Percentiles rank a stretch among this genome's conserved stretches.
Evolutionary conservation across 2,113 vertebrate species (phyloP).

Genomic region (Vidua chalybeata): DNA sequence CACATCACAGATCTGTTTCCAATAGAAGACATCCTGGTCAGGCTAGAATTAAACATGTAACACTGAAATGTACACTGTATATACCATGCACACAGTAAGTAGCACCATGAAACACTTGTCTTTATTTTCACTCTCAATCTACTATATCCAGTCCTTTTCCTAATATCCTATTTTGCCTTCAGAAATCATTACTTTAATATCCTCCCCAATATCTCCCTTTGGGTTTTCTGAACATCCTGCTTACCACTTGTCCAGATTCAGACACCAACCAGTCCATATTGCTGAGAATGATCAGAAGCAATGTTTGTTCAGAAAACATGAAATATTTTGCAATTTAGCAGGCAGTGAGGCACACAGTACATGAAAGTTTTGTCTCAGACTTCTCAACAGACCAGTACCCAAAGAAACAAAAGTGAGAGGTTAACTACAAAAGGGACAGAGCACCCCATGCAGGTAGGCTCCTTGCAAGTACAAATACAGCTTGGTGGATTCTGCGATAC

Average conservation of each 20-base stretch:
- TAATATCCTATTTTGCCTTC: neutral
- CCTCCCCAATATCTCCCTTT: neutral
- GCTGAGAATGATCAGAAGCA: neutral
- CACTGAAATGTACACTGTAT: neutral
- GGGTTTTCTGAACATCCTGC: neutral
- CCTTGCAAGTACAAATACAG: neutral
- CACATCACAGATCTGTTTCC: neutral
- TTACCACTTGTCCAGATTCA: neutral
- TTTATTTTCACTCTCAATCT: neutral
- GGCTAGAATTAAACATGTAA: neutral
- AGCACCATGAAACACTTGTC: neutral
- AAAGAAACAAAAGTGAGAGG: neutral
- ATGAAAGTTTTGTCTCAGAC: neutral
- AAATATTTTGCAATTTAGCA: neutral
- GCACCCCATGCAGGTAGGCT: fast-evolving
- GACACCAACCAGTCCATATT: neutral
- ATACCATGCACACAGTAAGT: neutral
- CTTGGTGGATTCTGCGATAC: neutral
- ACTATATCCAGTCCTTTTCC: neutral
- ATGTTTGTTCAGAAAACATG: neutral
- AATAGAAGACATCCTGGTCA: neutral
- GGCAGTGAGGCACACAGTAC: neutral
- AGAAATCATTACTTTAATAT: neutral
- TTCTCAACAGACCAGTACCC: neutral
- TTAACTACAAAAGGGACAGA: neutral